Evolutionary conservation across 2,113 vertebrate species (phyloP).

Genomic region (Thunnus thynnus): DNA sequence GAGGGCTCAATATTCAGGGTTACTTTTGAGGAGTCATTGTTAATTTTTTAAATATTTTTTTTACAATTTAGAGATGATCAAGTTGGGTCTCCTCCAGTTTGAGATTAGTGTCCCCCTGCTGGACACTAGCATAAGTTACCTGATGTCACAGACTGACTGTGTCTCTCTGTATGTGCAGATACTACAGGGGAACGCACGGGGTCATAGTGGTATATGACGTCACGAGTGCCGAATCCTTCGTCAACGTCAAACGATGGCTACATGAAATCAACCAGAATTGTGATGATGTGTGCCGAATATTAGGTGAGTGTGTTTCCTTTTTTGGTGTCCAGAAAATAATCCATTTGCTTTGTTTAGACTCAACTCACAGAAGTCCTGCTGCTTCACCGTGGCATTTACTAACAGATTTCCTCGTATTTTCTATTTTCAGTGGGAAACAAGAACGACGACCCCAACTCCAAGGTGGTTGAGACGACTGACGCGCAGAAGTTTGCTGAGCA

Average conservation of each 20-base stretch:
- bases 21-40: too few species aligned
- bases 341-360: background rate
- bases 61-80: background rate
- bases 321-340: too few species aligned
- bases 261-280: slow-evolving; percentile 99
- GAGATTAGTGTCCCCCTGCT: slow-evolving; percentile 42
- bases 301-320: slow-evolving; percentile 85
- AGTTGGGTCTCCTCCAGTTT: background rate
- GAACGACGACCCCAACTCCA: slow-evolving; percentile 97
- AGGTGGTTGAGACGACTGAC: slow-evolving; percentile 98
- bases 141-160: background rate
- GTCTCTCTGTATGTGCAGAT: slow-evolving; percentile 82
- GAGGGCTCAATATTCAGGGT: background rate
- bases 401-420: background rate
- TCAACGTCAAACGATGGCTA: slow-evolving; percentile 99
- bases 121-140: background rate
- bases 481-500: slow-evolving; percentile 98
- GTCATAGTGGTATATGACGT: slow-evolving; percentile 99
- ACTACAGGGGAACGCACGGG: slow-evolving; percentile 97
- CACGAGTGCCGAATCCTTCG: slow-evolving; percentile 98
- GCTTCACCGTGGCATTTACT: background rate
- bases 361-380: too few species aligned
- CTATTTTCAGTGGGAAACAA: slow-evolving; percentile 94
- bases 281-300: slow-evolving; percentile 98
- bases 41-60: background rate